Evolutionary conservation across 2,113 vertebrate species (phyloP).

Genomic region (Enhydra lutris): DNA sequence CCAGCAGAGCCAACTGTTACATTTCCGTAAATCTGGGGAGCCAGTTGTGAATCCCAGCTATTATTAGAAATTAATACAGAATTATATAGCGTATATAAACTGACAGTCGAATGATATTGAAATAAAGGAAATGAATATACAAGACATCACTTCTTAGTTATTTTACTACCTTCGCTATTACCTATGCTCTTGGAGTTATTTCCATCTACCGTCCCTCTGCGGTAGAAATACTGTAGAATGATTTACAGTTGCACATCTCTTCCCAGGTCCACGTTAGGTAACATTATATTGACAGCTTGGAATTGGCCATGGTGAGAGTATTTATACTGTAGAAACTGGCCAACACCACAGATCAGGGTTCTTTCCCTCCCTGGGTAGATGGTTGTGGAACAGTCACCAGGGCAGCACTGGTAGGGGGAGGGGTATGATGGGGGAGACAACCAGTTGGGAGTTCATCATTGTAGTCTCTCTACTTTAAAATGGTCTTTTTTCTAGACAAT

Average conservation of each 20-base stretch:
- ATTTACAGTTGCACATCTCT: not conserved
- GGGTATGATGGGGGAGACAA: not conserved
- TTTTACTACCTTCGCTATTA: not conserved
- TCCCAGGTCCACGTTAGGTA: not conserved
- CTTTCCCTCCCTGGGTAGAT: not conserved
- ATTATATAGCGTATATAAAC: not conserved
- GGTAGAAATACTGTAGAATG: not conserved
- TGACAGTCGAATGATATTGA: not conserved
- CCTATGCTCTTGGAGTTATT: not conserved
- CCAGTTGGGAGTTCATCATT: not conserved
- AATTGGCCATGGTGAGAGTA: not conserved
- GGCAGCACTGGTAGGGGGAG: not conserved
- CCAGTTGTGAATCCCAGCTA: not conserved
- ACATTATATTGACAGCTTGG: not conserved
- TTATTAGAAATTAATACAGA: not conserved
- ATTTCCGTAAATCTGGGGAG: not conserved
- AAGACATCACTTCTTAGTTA: not conserved
- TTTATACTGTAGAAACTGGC: not conserved
- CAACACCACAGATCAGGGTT: not conserved
- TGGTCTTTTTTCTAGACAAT: not conserved
- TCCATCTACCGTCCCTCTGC: not conserved
- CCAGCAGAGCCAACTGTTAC: not conserved
- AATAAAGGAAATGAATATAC: not conserved
- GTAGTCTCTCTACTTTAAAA: not conserved
- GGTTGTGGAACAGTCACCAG: not conserved